Percentiles rank a stretch among this genome's conserved stretches.
These are phyloP conservation scores for Ostrea edulis DNA, from an alignment of 1,140 invertebrate species.

Conservation along the genomic window DNA sequence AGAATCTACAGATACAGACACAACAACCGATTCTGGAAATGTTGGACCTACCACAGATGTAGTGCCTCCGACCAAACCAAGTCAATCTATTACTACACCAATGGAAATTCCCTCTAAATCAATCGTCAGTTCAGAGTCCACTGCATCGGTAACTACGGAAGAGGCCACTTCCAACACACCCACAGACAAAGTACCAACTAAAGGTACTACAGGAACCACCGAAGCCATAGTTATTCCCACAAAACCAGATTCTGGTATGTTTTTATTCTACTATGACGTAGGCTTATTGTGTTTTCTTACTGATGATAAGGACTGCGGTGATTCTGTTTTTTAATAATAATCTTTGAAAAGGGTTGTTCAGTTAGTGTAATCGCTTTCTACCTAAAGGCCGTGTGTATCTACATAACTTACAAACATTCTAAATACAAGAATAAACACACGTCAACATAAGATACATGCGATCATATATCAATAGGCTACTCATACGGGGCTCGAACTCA, in stretches of 20 bases:
- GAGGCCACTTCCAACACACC: not conserved
- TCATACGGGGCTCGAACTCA: too few relatives aligned
- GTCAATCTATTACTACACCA: not conserved
- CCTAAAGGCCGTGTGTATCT: too few relatives aligned
- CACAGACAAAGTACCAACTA: not conserved
- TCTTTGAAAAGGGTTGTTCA: too few relatives aligned
- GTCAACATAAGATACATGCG: too few relatives aligned
- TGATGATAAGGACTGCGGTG: too few relatives aligned
- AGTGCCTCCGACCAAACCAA: not conserved
- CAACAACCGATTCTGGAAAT: not conserved
- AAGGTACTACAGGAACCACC: not conserved
- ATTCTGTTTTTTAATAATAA: too few relatives aligned
- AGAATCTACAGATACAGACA: not conserved
- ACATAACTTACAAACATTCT: too few relatives aligned
- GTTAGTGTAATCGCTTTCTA: too few relatives aligned
- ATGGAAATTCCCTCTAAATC: not conserved
- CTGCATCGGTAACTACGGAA: not conserved
- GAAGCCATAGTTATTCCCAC: not conserved
- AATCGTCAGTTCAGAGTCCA: not conserved
- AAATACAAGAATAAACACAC: too few relatives aligned
- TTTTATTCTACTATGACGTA: not conserved
- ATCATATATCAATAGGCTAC: too few relatives aligned
- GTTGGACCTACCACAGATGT: not conserved
- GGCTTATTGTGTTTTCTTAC: too few relatives aligned
- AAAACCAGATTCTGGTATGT: not conserved